Conservation (phyloP, 2,113 vertebrate genomes). For the Balaeniceps rex region DNA sequence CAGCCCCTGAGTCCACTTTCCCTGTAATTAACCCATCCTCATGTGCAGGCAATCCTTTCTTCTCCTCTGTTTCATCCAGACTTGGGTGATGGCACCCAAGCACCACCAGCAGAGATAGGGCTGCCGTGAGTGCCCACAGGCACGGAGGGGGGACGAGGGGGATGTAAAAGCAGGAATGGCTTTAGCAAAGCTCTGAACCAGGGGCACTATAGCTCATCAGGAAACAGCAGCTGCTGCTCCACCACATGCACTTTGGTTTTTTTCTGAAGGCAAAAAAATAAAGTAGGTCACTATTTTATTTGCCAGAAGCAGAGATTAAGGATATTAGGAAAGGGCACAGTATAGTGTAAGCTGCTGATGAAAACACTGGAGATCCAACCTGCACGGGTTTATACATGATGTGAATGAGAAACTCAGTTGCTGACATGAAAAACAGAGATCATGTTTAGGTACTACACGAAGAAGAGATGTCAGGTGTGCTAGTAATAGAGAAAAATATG, state of each 20-base stretch:
- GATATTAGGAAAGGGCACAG: slow-evolving; percentile 1
- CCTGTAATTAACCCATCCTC: background rate
- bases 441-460: background rate
- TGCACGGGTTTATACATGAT: background rate
- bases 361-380: background rate
- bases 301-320: slow-evolving; percentile 54
- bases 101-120: background rate
- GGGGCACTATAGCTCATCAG: background rate
- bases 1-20: background rate
- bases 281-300: slow-evolving; percentile 60
- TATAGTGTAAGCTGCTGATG: background rate
- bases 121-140: background rate
- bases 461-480: background rate
- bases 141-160: background rate
- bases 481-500: background rate
- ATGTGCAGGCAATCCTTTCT: background rate
- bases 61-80: background rate
- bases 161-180: background rate
- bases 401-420: background rate
- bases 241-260: background rate
- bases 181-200: background rate
- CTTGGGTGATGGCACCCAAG: background rate
- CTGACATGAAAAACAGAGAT: background rate
- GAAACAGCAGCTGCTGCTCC: slow-evolving; percentile 18
- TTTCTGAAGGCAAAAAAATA: slow-evolving; percentile 9